Evolutionary conservation across 2,113 vertebrate genomes (phyloP).

Genomic region (Rostratula benghalensis): DNA sequence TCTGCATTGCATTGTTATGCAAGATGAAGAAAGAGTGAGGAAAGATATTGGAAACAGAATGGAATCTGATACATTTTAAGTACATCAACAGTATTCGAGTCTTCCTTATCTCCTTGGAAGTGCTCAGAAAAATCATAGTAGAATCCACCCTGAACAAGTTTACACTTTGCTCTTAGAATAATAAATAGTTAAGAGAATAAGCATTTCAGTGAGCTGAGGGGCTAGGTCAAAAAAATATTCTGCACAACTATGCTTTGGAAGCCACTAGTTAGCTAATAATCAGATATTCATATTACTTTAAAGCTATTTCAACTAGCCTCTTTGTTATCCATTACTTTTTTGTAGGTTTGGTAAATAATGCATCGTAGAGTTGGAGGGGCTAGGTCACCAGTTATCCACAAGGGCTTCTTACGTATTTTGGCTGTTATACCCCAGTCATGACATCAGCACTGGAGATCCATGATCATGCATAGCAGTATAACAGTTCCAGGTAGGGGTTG

Average conservation of each 20-base stretch:
- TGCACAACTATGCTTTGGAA: neutral
- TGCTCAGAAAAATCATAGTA: neutral
- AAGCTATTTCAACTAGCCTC: neutral
- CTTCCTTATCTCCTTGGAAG: neutral
- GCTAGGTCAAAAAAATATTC: neutral
- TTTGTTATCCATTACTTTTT: neutral
- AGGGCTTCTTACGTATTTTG: neutral
- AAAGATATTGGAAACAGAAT: neutral
- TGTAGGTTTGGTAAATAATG: neutral
- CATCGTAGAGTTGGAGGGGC: neutral
- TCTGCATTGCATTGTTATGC: neutral
- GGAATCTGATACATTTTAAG: neutral
- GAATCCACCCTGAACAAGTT: neutral
- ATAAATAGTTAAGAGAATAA: neutral
- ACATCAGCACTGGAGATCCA: neutral
- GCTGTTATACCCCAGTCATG: neutral
- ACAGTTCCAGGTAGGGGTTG: neutral
- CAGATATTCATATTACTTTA: neutral
- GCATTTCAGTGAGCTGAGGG: neutral
- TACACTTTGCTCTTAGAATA: neutral
- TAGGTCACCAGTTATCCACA: neutral
- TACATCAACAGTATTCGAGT: neutral
- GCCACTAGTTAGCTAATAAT: neutral
- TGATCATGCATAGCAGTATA: accelerated
- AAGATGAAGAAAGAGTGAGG: neutral